These are phyloP conservation scores for Orthonyx spaldingii DNA, from an alignment of 2,113 vertebrate genomes.

Conservation along the genomic window DNA sequence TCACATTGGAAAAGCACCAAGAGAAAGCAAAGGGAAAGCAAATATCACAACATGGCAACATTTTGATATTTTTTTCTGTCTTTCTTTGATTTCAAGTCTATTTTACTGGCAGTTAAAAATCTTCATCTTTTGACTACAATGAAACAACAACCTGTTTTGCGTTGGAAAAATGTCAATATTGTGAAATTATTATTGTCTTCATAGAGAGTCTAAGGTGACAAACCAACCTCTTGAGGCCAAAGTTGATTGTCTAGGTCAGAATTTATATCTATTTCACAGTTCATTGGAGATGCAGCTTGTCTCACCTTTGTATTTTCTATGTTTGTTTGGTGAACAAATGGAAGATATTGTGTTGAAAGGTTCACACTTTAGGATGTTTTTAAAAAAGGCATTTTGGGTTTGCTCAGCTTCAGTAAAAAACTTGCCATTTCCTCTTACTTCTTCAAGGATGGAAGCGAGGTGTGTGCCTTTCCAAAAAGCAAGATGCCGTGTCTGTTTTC, in stretches of 20 bases:
- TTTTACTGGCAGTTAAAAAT: neutral
- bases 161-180: neutral
- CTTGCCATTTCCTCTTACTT: neutral
- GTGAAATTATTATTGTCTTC: neutral
- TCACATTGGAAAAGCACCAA: neutral
- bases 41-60: neutral
- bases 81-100: neutral
- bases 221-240: neutral
- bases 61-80: neutral
- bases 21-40: neutral
- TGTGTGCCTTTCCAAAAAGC: neutral
- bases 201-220: neutral
- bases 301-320: neutral
- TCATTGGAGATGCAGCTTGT: neutral
- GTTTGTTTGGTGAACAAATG: neutral
- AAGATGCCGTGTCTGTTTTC: neutral
- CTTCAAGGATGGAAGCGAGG: neutral
- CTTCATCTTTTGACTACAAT: neutral
- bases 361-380: neutral
- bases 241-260: neutral
- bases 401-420: neutral
- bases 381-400: neutral
- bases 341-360: accelerated
- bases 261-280: neutral
- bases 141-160: neutral